Evolutionary conservation across 1,140 invertebrate species (phyloP), one percentile per base, ranked within the genome.

Genomic region (Dermatophagoides farinae): DNA sequence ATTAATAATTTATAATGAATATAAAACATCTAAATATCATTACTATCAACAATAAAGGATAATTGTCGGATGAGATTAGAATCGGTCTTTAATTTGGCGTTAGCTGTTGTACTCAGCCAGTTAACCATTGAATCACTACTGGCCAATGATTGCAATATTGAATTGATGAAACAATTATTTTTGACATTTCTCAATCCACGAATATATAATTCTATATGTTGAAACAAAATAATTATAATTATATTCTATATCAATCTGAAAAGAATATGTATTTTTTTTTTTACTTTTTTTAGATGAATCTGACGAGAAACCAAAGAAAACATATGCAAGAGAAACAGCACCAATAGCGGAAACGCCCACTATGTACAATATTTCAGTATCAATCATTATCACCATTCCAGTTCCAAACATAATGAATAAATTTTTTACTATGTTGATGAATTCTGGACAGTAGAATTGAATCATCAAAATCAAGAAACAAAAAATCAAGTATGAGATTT

Each of bases 121-220:
- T 77, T 75, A 38, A 84, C 77, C 68, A 91, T 85, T 51, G 78
- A 78, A 61, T 85, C 65, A 64, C 74, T 88, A 14, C 86, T 80
- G 37, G 85, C 84, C 31, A 89, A 69, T 10, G 85, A 82, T 74
- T 90, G 87, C 14, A 90, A 71, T 23, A 90, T 71, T 0, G 85
- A 85, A 73, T 89, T 89, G 10, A 90, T 71, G 70, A 88, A 89
- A 69, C 87, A 90, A 12, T 86, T 87, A 61, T 83, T 80, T 41
- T 86, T 86, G 61, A 88, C 77, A 75, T 90, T 90, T 61, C 82
- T 80, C 8, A 90, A 76, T 16, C 86, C 86, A 60, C 82, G 64
- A 57, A 71, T 60, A 53, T 62, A 54, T 38, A 43, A 54, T 61
- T 46, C 11, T 22, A 58, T 11, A 58, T n/a, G 10, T 16, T 44